A percentile compares a stretch with the other conserved stretches of the same genome.
These are phyloP conservation scores for Corvus moneduloides DNA, from an alignment of 2,113 vertebrate genomes.

Conservation along the genomic window DNA sequence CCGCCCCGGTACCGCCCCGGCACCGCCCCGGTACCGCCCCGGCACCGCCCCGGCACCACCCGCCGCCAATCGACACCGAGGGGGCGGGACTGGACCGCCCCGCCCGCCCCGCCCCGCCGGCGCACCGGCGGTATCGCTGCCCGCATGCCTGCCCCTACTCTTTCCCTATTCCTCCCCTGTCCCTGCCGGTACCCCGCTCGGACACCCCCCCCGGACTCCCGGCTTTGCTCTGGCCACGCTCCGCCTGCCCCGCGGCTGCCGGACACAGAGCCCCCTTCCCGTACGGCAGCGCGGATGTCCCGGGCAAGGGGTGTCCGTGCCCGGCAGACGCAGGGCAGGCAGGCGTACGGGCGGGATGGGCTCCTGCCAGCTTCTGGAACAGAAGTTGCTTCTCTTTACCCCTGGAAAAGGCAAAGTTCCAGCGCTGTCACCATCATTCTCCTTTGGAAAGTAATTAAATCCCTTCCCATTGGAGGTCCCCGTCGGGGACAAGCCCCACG, in stretches of 20 bases:
- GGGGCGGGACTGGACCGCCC: neutral
- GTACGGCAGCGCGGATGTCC: neutral
- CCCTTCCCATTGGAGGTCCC: neutral
- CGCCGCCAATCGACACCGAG: neutral
- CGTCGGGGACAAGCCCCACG: neutral
- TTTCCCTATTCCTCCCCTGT: too few species aligned
- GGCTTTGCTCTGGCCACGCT: neutral
- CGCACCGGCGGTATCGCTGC: neutral
- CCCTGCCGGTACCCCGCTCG: too few species aligned
- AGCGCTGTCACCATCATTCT: neutral
- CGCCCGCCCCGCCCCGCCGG: too few species aligned
- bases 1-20: too few species aligned
- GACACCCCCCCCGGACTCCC: too few species aligned
- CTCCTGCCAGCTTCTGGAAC: neutral
- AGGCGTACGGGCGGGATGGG: neutral
- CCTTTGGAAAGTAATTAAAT: neutral
- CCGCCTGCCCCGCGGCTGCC: neutral
- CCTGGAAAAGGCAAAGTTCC: neutral
- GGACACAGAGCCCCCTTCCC: neutral
- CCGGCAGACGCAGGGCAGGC: neutral
- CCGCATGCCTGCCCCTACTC: too few species aligned
- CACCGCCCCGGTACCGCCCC: too few species aligned
- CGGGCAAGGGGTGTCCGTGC: neutral
- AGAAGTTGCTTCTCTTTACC: neutral
- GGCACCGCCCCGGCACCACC: too few species aligned